Conservation (phyloP, 92 coral and sea anemone genomes). For the Pocillopora grandis region DNA sequence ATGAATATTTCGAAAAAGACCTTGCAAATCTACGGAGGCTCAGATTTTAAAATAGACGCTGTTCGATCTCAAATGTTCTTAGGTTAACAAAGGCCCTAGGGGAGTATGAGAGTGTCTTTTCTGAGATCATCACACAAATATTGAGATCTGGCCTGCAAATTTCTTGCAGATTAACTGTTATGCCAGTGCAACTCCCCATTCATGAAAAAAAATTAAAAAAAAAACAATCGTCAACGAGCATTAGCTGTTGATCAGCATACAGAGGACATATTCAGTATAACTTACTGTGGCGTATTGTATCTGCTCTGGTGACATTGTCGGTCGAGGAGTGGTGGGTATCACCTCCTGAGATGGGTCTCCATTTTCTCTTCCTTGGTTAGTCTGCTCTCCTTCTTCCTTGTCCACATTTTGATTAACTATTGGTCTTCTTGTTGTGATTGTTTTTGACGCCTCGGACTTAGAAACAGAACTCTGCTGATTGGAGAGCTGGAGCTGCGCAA, state of each 20-base stretch:
- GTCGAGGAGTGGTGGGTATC: conserved; percentile 11
- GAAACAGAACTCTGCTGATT: background rate
- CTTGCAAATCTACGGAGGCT: too few relatives aligned
- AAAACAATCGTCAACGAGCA: too few relatives aligned
- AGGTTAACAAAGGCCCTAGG: too few relatives aligned
- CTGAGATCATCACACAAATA: too few relatives aligned
- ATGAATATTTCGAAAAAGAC: too few relatives aligned
- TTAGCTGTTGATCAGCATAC: background rate
- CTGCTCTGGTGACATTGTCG: conserved; percentile 16
- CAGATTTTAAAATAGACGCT: too few relatives aligned
- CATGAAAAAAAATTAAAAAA: too few relatives aligned
- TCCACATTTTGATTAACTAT: background rate
- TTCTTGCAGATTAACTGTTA: too few relatives aligned
- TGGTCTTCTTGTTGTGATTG: background rate
- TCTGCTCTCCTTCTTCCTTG: background rate
- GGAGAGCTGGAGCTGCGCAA: conserved; percentile 21
- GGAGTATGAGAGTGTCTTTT: too few relatives aligned
- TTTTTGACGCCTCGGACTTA: background rate
- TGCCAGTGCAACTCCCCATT: too few relatives aligned
- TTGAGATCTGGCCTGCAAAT: too few relatives aligned
- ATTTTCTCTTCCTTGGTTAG: background rate
- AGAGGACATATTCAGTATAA: background rate
- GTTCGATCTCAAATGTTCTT: too few relatives aligned
- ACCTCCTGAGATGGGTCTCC: background rate
- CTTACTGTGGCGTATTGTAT: conserved; percentile 24